A percentile compares a stretch with the other conserved stretches of the same genome.
phyloP scores from a whole-genome alignment of 2,888 invertebrate species.

The Portevinia maculata region DNA sequence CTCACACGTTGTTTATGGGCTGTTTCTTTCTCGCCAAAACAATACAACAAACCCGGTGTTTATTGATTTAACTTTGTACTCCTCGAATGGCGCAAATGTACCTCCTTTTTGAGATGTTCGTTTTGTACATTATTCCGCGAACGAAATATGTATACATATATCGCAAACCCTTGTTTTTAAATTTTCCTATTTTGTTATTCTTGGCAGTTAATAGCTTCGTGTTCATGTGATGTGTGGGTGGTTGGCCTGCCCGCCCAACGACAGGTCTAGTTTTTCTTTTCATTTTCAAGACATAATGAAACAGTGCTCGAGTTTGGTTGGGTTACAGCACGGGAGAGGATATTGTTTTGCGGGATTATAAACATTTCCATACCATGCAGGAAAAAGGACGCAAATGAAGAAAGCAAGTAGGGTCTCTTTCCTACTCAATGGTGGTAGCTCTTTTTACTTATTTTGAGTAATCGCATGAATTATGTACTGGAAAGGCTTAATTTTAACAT shows the following conservation, averaged over 20 bases:
- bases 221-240: conserved; percentile 4
- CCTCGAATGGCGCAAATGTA: conserved; percentile 14
- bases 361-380: neutral
- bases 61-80: conserved; percentile 51
- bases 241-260: neutral
- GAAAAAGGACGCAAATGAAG: neutral
- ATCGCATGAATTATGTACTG: conserved; percentile 41
- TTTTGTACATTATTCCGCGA: neutral
- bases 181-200: conserved; percentile 10
- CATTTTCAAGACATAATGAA: conserved; percentile 47
- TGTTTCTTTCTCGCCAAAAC: neutral
- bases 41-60: neutral
- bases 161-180: conserved; percentile 14
- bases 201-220: conserved; percentile 29
- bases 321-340: conserved; percentile 30
- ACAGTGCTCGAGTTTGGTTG: conserved; percentile 8
- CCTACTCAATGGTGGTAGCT: neutral
- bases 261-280: conserved; percentile 7
- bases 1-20: conserved; percentile 23
- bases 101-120: conserved; percentile 11
- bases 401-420: neutral
- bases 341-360: conserved; percentile 39
- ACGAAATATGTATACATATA: conserved; percentile 14
- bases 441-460: neutral
- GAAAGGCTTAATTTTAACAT: conserved; percentile 33